Evolutionary conservation across 2,797 vertebrate genomes (phyloP), one percentile per base, ranked within the genome.

Genomic region (Enteromius thamalakanensis): DNA sequence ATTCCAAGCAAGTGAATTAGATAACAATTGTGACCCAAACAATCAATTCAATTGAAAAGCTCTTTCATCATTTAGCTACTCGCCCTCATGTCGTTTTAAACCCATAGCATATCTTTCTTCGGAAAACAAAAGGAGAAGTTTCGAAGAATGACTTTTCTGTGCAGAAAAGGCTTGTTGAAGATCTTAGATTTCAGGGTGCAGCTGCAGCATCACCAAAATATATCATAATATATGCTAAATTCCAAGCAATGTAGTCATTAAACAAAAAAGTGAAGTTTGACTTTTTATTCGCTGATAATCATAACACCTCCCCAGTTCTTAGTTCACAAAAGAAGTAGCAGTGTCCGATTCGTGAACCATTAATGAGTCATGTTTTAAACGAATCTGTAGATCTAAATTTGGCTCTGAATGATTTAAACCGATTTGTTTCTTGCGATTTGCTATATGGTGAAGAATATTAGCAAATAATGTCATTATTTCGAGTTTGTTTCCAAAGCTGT

Each of bases 1-100:
- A 42, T 34, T 79, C 8, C 64, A 62, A 70, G 68, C 68, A 72
- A 67, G 62, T 65, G 29, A 29, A 53, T 51, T 37, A 34, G 26
- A 34, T 23, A 49, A 49, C 40, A 42, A 42, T 42, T 34, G 32
- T 51, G 32, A 21, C 32, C 45, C 12, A 58, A 64, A 51, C 32
- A 65, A 49, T 29, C 1, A 19, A 9, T 11, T 49, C 2, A 19
- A 49, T 17, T 15, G 23, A 72, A 49, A 42, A 69, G 42, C 3
- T 21, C 67, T 42, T 5, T 11, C 3, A 2, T 45, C 3, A 26
- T 74, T 34, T 17, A 17, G 60, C n/a, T 51, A 72, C 26, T 32
- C 47, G 17, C 3, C 14, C 14, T 71, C 12, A 10, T 71, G 23
- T 47, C 45, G 69, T 71, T 71, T 71, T 49, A 71, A 71, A 49